Evolutionary conservation across 1,140 invertebrate species (phyloP), one percentile per base, ranked within the genome.

Genomic region (Drosophila aff.): DNA sequence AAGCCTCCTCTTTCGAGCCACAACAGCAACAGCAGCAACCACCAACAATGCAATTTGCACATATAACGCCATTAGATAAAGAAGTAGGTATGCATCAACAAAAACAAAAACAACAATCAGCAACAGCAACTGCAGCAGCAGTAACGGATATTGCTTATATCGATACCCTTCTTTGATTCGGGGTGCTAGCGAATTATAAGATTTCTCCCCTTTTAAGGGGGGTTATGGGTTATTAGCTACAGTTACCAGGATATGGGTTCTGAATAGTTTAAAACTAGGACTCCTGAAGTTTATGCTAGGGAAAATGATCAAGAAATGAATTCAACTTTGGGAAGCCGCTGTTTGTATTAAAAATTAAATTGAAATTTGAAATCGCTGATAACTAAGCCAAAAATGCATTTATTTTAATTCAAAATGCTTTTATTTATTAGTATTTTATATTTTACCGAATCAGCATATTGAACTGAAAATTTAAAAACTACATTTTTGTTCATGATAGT

Each of bases 61-160:
- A 82, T 73, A 91, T 92, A 77, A 79, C 86, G 53, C 63, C 82
- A 69, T 83, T 92, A 81, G 91, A 92, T 79, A 92, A 92, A 92
- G 91, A 92, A 92, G 91, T 92, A 92, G 91, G 91, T 92, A 92
- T 91, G 91, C 73, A 85, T 76, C 76, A 61, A 74, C 59, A 59
- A 75, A 44, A 75, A 74, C 38, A 57, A 57, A 44, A 75, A 74
- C 38, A 57, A 57, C 31, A 65, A 60, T 31, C 28, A 59, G 26
- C 23, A 23, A 23, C 23, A 23, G 40, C 41, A 61, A 31, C 10
- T n/a, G 49, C 26, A 50, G 15, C 31, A 66, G 60, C 63, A 28
- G n/a, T 8, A 62, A 44, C 41, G 62, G 60, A 66, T 44, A 52
- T 41, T n/a, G 26, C n/a, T 8, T 23, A 47, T 40, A n/a, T 36